Conservation (phyloP, 2,888 invertebrate genomes). For the Cynaeus angustus region DNA sequence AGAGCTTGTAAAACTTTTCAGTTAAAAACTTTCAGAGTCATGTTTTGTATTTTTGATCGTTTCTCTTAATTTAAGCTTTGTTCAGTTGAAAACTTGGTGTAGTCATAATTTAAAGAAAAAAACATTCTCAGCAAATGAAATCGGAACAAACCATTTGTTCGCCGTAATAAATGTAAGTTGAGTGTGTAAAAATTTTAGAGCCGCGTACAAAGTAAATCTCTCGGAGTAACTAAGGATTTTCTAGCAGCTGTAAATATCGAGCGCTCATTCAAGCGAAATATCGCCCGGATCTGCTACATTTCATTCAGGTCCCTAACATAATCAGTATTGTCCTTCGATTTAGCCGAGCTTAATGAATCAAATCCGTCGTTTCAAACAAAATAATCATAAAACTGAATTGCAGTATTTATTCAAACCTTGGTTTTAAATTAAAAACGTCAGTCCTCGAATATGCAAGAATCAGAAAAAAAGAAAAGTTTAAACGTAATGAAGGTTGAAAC, state of each 20-base stretch:
- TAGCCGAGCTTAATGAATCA: slow-evolving; percentile 38
- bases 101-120: background rate
- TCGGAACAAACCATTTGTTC: background rate
- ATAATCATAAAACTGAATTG: slow-evolving; percentile 22
- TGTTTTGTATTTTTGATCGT: slow-evolving; percentile 18
- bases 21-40: slow-evolving; percentile 1
- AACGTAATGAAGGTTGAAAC: no score
- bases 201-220: slow-evolving; percentile 4
- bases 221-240: slow-evolving; percentile 24
- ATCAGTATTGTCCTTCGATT: slow-evolving; percentile 36
- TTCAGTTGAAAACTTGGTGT: no score
- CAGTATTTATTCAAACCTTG: slow-evolving; percentile 23
- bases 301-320: slow-evolving; percentile 32
- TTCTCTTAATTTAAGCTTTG: slow-evolving; percentile 11
- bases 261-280: slow-evolving; percentile 24
- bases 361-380: slow-evolving; percentile 39
- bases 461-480: no score
- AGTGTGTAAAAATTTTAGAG: slow-evolving; percentile 5
- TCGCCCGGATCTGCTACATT: slow-evolving; percentile 33
- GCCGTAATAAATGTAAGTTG: background rate
- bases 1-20: slow-evolving; percentile 7
- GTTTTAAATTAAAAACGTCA: slow-evolving; percentile 25
- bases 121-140: background rate
- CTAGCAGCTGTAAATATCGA: slow-evolving; percentile 36
- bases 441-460: background rate